Percentiles rank a stretch among this genome's conserved stretches.
phyloP scores from a whole-genome alignment of 1,140 invertebrate genomes.

The Drosophila subobscura region DNA sequence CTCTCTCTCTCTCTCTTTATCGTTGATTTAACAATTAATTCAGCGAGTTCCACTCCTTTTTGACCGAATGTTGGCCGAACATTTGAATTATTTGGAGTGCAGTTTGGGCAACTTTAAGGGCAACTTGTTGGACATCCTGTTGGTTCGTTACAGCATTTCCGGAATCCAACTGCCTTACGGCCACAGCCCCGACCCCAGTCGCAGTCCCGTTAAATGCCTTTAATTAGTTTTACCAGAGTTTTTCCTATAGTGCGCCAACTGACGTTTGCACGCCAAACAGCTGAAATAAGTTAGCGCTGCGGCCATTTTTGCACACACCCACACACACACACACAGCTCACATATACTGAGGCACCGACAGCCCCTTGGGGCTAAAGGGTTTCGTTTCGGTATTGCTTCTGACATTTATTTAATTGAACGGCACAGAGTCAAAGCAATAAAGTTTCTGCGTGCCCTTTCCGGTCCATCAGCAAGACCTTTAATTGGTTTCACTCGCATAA shows the following conservation, averaged over 20 bases:
- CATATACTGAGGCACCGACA: background rate
- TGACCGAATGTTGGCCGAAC: constrained; percentile 28
- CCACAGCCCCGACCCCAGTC: background rate
- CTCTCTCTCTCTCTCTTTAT: constrained; percentile 26
- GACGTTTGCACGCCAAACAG: background rate
- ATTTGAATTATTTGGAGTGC: constrained; percentile 33
- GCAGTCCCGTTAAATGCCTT: constrained; percentile 16
- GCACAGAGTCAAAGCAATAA: constrained; percentile 7
- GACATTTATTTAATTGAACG: constrained; percentile 55
- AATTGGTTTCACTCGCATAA: constrained; percentile 1
- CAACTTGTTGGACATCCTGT: constrained; percentile 23
- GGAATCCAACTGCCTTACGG: constrained; percentile 2
- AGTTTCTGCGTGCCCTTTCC: background rate
- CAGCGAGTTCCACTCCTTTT: constrained; percentile 29
- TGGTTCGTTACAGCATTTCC: constrained; percentile 11
- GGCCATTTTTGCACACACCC: constrained; percentile 1
- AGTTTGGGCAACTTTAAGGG: constrained; percentile 1
- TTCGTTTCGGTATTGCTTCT: constrained; percentile 24
- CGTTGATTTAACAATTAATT: constrained; percentile 52
- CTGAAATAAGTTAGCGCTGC: constrained; percentile 1
- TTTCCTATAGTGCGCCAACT: background rate
- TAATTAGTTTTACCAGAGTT: constrained; percentile 26
- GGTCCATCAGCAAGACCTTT: background rate
- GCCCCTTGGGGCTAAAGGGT: constrained; percentile 4
- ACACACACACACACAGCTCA: background rate